Evolutionary conservation across 2,113 vertebrate genomes (phyloP), one percentile per base, ranked within the genome.

Genomic region (Phalacrocorax brasilianus): DNA sequence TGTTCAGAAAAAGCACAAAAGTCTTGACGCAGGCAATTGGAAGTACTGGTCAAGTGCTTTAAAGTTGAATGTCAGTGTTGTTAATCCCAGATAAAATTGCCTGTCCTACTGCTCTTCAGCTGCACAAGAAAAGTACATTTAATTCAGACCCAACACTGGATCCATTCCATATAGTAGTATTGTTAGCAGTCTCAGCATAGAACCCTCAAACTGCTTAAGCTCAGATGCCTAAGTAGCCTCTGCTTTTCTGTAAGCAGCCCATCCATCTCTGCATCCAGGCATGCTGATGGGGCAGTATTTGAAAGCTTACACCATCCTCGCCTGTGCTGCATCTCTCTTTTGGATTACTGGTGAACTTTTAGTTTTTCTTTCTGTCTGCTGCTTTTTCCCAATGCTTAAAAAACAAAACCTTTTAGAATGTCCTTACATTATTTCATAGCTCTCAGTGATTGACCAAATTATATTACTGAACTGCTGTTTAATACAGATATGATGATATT

Each of bases 111-210:
- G 17, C 14, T 95, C 58, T 73, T 65, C 35, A 79, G 32, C 42
- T 76, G 75, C 63, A 47, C 20, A 59, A 47, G 66, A 30, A n/a
- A 59, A 58, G 35, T 32, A 5, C 12, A 2, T 67, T 88, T 38
- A 33, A 6, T 24, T 70, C 17, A 49, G 11, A n/a, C 23, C 20
- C 17, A 23, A 0, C 7, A 2, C 15, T 58, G 53, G 21, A 35
- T 65, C 61, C 8, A 12, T 23, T 40, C 15, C 12, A 3, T 8
- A 1, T 1, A 21, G 35, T 9, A 0, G 2, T 40, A 17, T 3
- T 56, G 40, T 26, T n/a, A 70, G 35, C n/a, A 72, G 65, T 19
- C n/a, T 75, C 27, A 13, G 63, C 40, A 77, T 56, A 65, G n/a
- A 59, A 24, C 23, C 35, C 14, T 50, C 27, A 53, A 10, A 4